Base-by-base conservation (phyloP, 2,888 invertebrate species). In the Cylloceria caligata region DNA sequence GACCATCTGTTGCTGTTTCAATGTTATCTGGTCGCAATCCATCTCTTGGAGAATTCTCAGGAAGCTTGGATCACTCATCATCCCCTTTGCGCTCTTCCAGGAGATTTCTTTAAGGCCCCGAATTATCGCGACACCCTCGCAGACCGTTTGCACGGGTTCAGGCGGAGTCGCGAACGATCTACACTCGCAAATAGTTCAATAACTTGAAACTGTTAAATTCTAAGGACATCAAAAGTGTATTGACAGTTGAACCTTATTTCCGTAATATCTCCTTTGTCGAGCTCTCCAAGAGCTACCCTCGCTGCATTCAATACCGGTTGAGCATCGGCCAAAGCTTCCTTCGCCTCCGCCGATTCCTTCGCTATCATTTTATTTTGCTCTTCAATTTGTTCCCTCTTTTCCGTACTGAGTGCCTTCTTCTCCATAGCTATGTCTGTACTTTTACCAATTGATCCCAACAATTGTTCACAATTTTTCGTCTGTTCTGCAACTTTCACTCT, bases 11-110 rank as follows among this genome's bases (percentile, higher is more conserved):
- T 96, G 95, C 90, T 97, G 97, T 11, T 94, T 94, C 85, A 94
- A 94, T 0, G 97, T 96, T 81, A 97, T 95, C 3, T 95, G 94
- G 88, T 97, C 96, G 88, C 95, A 97, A 90, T 98, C 97, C 96
- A 98, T 96, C 92, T 98, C 97, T 93, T 96, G 96, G 42, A 98
- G 94, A 71, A 95, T 95, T 69, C 95, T 94, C 45, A 98, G 92
- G 93, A 98, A 98, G 92, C 95, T 96, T 0, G 97, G 96, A 90
- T 98, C 98, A 0, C 97, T 95, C 98, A 98, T 98, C 96, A 98
- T 97, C 1, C 95, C 97, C 92, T 96, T 98, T 0, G 98, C 98
- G 0, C 96, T 95, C 91, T 98, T 98, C 98, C 98, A 98, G 55
- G 95, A 96, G 2, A 98, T 95, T 86, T 98, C 98, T 87, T 96